Conservation (phyloP, 2,888 invertebrate genomes). For the Drosophila mimetica region DNA sequence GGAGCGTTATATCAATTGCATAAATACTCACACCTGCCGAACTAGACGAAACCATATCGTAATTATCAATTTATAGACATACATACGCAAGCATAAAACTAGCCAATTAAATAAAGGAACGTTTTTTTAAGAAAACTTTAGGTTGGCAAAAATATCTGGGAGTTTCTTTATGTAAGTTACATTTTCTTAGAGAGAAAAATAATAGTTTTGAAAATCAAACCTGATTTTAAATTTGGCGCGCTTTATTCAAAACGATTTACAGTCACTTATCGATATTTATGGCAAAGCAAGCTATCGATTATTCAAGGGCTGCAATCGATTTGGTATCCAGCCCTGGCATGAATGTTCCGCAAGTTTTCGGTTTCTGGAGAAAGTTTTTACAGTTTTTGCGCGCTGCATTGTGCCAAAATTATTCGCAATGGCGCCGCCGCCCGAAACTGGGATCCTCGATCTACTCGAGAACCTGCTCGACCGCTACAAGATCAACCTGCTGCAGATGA, state of each 20-base stretch:
- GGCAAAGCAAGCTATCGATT: background rate
- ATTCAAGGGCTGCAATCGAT: background rate
- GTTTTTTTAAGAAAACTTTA: constrained; percentile 23
- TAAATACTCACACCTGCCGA: constrained; percentile 36
- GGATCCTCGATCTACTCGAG: constrained; percentile 46
- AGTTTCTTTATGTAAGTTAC: no score
- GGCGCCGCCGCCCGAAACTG: constrained; percentile 25
- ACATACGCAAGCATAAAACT: constrained; percentile 20
- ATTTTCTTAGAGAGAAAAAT: background rate
- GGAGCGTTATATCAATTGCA: constrained; percentile 34
- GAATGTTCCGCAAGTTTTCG: constrained; percentile 27
- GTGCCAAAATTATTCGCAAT: constrained; percentile 14
- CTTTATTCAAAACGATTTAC: background rate
- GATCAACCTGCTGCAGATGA: constrained; percentile 77
- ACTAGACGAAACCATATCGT: constrained; percentile 41
- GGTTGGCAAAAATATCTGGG: no score
- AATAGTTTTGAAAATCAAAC: background rate
- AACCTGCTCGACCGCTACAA: constrained; percentile 62
- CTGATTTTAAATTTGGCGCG: background rate
- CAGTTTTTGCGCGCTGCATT: constrained; percentile 13
- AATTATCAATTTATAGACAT: constrained; percentile 36
- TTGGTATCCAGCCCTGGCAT: constrained; percentile 1
- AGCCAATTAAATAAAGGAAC: constrained; percentile 37
- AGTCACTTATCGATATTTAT: background rate
- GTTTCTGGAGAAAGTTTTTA: constrained; percentile 24